Evolutionary conservation across 2,113 vertebrate genomes (phyloP).

Genomic region (Anser brachyrhynchus): DNA sequence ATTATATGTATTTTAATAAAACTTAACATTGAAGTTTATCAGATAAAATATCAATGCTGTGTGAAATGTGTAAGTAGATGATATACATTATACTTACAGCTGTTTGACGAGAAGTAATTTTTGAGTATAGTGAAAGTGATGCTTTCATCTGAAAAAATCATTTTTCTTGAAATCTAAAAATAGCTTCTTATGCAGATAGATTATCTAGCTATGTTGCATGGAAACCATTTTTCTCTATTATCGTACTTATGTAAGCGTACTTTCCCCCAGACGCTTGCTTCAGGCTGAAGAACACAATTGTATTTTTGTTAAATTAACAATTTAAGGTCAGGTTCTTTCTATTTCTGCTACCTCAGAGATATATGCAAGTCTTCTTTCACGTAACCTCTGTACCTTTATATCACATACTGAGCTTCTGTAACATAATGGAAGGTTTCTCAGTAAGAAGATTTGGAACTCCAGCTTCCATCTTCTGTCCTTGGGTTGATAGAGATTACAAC

Average conservation of each 20-base stretch:
- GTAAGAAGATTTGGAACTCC: not conserved
- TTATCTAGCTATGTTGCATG: constrained; percentile 43
- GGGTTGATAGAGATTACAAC: not conserved
- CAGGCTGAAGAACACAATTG: constrained; percentile 16
- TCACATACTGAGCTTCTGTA: not conserved
- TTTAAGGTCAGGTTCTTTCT: constrained; percentile 29
- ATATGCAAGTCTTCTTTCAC: not conserved
- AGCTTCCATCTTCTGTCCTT: not conserved
- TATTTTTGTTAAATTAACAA: constrained; percentile 37
- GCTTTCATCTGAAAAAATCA: constrained; percentile 57
- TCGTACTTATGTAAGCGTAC: constrained; percentile 41
- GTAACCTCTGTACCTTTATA: not conserved
- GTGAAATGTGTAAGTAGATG: not conserved
- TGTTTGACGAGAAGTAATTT: constrained; percentile 29
- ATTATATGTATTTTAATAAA: not conserved
- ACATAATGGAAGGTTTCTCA: not conserved
- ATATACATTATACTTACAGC: not conserved
- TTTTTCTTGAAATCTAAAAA: constrained; percentile 71
- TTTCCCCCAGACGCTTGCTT: constrained; percentile 32
- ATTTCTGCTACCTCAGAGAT: not conserved
- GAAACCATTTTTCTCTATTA: constrained; percentile 66
- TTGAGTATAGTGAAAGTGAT: constrained; percentile 6
- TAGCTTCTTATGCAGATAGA: constrained; percentile 59
- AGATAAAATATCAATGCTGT: not conserved
- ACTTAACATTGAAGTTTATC: not conserved